Conservation (phyloP, 2,113 vertebrate genomes). For the Rhea pennata region DNA sequence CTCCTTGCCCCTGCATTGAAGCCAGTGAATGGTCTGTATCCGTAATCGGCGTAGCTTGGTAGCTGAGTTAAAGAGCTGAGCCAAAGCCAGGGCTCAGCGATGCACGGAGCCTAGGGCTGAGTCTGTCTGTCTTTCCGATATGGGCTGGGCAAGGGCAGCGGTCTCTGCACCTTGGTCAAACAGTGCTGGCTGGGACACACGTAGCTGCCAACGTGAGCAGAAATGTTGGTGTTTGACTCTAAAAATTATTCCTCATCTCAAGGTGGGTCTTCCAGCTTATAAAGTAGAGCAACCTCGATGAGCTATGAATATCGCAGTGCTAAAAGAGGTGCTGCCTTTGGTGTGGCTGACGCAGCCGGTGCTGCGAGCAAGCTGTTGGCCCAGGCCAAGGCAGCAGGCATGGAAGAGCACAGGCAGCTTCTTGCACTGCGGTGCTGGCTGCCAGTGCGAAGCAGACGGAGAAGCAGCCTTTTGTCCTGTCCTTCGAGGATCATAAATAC, state of each 20-base stretch:
- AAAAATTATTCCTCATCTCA: not conserved
- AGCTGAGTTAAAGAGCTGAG: not conserved
- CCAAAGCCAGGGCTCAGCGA: not conserved
- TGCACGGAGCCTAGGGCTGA: not conserved
- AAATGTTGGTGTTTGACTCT: not conserved
- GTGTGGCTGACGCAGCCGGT: not conserved
- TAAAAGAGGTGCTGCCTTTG: not conserved
- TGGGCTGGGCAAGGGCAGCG: not conserved
- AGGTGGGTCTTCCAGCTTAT: not conserved
- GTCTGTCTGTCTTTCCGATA: not conserved
- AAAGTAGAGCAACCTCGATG: not conserved
- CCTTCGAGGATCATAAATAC: not conserved
- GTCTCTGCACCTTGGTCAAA: not conserved
- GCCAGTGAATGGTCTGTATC: not conserved
- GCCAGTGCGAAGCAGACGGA: rapidly evolving
- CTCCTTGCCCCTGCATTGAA: not conserved
- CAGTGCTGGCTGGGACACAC: not conserved
- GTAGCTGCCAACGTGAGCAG: not conserved
- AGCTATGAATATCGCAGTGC: not conserved
- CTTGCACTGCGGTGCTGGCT: not conserved
- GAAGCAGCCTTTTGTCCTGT: not conserved
- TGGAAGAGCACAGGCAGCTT: not conserved
- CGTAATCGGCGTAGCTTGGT: rapidly evolving
- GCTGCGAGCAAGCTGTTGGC: not conserved
- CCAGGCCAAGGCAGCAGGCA: rapidly evolving